A percentile compares a stretch with the other conserved stretches of the same genome.
Evolutionary conservation across 2,888 invertebrate genomes (phyloP).

Genomic region (Baccha elongata): DNA sequence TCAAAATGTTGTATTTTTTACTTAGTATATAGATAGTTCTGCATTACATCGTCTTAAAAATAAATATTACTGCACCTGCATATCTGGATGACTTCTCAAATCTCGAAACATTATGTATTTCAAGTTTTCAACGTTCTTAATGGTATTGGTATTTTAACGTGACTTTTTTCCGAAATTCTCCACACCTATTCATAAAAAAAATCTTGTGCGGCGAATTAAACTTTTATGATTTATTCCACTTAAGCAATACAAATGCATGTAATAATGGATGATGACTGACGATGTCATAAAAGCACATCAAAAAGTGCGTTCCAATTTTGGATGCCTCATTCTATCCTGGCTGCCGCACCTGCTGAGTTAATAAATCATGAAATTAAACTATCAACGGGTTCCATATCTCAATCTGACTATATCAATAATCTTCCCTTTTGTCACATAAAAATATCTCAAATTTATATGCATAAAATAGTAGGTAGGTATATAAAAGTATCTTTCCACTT

Average conservation of each 20-base stretch:
- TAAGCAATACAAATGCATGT: conserved; percentile 43
- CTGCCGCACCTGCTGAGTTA: conserved; percentile 61
- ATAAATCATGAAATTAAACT: conserved; percentile 62
- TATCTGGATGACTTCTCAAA: too few species aligned
- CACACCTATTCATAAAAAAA: neutral
- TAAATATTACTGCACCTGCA: too few species aligned
- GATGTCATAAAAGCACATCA: conserved; percentile 52
- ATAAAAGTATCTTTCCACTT: conserved; percentile 16
- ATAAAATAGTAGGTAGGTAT: conserved; percentile 32
- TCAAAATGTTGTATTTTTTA: too few species aligned
- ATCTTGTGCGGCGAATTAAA: conserved; percentile 24
- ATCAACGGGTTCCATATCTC: conserved; percentile 65
- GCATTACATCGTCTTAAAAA: too few species aligned
- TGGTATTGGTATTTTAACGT: conserved; percentile 14
- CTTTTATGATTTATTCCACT: conserved; percentile 64
- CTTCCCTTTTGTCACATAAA: conserved; percentile 56
- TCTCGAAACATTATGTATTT: too few species aligned
- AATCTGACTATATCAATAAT: conserved; percentile 69
- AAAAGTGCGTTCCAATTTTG: conserved; percentile 36
- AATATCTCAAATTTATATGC: conserved; percentile 65
- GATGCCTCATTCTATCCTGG: conserved; percentile 27
- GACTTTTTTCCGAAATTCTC: neutral
- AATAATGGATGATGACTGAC: neutral
- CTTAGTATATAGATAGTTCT: too few species aligned
- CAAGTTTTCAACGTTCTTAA: too few species aligned